phyloP scores from a whole-genome alignment of 2,113 vertebrate genomes.

The Shinisaurus crocodilurus region DNA sequence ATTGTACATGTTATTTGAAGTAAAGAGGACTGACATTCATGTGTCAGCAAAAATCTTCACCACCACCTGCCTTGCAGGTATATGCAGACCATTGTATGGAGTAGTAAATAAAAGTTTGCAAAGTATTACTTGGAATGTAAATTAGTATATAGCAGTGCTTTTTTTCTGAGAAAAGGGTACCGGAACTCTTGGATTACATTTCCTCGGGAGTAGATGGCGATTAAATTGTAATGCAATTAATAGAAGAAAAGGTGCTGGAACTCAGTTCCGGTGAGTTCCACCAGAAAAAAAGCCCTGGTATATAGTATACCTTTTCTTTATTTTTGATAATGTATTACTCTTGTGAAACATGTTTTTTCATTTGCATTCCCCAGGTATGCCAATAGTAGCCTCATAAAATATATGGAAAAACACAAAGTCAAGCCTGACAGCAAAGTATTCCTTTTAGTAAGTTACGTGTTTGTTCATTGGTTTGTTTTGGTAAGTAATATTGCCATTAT shows the following conservation, averaged over 20 bases:
- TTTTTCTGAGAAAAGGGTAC: no score
- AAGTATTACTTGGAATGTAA: not conserved
- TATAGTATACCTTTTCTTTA: constrained; percentile 22
- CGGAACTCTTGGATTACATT: no score
- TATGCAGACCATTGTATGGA: not conserved
- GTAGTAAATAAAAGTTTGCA: constrained; percentile 3
- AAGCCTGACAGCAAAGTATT: constrained; percentile 99
- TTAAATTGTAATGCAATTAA: no score
- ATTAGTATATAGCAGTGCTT: no score
- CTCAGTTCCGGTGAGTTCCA: no score
- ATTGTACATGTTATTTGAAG: not conserved
- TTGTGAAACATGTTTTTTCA: constrained; percentile 47
- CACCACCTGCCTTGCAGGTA: not conserved
- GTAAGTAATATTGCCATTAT: not conserved
- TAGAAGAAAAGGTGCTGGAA: no score
- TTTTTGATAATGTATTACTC: constrained; percentile 17
- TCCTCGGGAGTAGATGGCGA: no score
- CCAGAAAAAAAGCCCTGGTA: no score
- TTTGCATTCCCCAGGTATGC: constrained; percentile 86
- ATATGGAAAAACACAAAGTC: constrained; percentile 99
- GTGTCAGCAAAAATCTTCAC: not conserved
- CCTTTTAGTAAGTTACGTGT: constrained; percentile 86
- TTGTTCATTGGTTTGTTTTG: not conserved
- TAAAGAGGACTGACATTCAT: not conserved
- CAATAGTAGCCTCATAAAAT: constrained; percentile 99